Evolutionary conservation across 1,140 invertebrate genomes (phyloP), one percentile per base, ranked within the genome.

Genomic region (Papilio dardanus): DNA sequence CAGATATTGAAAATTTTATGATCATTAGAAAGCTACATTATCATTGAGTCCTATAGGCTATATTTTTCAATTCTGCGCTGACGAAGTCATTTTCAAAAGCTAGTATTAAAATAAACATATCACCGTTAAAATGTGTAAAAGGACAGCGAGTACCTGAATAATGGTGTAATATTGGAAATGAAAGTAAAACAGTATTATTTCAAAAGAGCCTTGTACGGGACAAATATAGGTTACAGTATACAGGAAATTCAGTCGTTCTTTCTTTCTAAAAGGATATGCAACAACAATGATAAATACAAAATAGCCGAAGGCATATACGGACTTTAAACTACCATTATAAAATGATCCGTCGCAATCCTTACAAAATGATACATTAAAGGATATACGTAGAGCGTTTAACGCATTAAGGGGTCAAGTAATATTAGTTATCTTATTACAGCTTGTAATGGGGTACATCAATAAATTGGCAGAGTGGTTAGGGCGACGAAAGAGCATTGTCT

Each of bases 401-500:
- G 81, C 75, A 79, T 80, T 74, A 54, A 80, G 42, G 76, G 86
- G 71, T 87, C 87, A 79, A 77, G 54, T 73, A 78, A 77, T 8
- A 75, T 30, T 88, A 88, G 90, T 78, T 79, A 71, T 83, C 85
- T 86, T 85, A 87, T 88, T 86, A 87, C 86, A 86, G 85, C 85
- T 88, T 86, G 88, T 90, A 90, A 91, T 89, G 85, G 82, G 86
- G 85, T 83, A 79, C 85, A 90, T 90, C 88, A 90, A 91, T 88
- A 91, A 90, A 91, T 91, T 86, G 88, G 84, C 85, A 88, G 84
- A 79, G 89, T 91, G 88, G 90, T 87, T 89, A 86, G 83, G 58
- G 87, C 91, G 89, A 91, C 89, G 90, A 92, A 91, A 92, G 85
- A 80, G 83, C 85, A 88, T 92, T 90, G 90, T 89, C 81, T 88